These are phyloP conservation scores for Scaptomyza reducta DNA, from an alignment of 2,888 invertebrate species.

Conservation along the genomic window DNA sequence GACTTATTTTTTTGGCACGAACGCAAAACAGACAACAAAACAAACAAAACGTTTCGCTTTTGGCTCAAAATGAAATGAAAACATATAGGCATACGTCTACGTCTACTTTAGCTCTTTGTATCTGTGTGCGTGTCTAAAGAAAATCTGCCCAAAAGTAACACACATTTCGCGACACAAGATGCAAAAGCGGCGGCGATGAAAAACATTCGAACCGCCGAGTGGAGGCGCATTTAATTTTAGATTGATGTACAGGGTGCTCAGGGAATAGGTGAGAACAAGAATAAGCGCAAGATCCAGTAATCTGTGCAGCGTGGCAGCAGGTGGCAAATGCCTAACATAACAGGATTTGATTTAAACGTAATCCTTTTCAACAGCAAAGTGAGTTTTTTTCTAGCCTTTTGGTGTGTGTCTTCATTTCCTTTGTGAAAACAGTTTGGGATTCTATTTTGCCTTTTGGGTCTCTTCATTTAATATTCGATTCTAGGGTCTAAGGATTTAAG, in stretches of 20 bases:
- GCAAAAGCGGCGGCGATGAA: constrained; percentile 14
- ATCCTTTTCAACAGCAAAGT: neutral
- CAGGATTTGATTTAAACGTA: constrained; percentile 6
- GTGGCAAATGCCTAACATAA: constrained; percentile 20
- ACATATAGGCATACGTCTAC: constrained; percentile 52
- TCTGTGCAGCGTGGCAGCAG: constrained; percentile 14
- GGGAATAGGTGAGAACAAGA: neutral
- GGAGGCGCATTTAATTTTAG: constrained; percentile 70
- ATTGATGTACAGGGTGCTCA: constrained; percentile 69
- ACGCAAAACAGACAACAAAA: constrained; percentile 31
- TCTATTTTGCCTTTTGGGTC: neutral
- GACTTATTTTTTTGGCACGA: constrained; percentile 60
- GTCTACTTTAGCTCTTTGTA: constrained; percentile 46
- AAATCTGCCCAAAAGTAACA: constrained; percentile 68
- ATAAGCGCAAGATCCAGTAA: neutral
- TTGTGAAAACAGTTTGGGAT: constrained; percentile 1
- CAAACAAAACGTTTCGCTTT: constrained; percentile 51
- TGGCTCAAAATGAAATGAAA: constrained; percentile 75
- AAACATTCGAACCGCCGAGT: constrained; percentile 36
- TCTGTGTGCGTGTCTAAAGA: constrained; percentile 25
- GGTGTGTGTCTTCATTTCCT: neutral
- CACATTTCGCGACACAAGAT: constrained; percentile 54
- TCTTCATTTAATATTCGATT: neutral
- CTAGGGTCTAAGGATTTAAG: neutral
- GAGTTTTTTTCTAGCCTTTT: neutral